Conservation (phyloP, 2,888 invertebrate species). For the Lamellibrachia columna region DNA sequence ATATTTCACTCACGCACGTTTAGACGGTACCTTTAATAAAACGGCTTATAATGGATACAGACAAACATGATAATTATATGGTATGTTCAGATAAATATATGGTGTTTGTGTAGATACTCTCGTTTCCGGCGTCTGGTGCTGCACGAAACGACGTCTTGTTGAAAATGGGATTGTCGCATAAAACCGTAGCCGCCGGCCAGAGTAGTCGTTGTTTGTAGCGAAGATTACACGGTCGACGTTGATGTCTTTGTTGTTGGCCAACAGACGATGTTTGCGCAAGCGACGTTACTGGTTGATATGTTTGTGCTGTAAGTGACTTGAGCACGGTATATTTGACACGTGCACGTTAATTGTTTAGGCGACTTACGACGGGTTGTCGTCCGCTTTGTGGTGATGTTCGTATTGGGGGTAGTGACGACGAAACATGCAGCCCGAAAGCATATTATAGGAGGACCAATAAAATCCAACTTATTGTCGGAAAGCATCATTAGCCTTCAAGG, state of each 20-base stretch:
- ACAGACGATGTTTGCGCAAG: background rate
- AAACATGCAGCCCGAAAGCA: background rate
- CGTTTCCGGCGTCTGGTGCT: background rate
- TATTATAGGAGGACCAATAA: background rate
- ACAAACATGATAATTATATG: background rate
- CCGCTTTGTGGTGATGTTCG: background rate
- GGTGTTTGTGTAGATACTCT: background rate
- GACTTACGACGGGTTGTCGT: background rate
- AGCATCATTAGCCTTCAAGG: no score
- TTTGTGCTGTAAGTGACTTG: background rate
- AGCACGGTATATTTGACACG: background rate
- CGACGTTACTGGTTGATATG: background rate
- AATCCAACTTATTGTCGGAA: background rate
- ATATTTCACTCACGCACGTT: background rate
- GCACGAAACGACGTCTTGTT: background rate
- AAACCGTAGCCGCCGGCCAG: background rate
- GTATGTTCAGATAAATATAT: background rate
- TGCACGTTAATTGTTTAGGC: background rate
- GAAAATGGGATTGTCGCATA: background rate
- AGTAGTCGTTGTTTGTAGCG: background rate
- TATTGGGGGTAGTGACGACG: background rate
- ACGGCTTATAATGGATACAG: no score
- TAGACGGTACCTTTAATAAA: background rate
- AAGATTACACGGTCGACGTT: background rate
- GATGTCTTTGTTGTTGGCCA: background rate